Percentiles rank a stretch among this genome's conserved stretches.
Conservation (phyloP, 2,113 vertebrate species). For the Phaetusa simplex region DNA sequence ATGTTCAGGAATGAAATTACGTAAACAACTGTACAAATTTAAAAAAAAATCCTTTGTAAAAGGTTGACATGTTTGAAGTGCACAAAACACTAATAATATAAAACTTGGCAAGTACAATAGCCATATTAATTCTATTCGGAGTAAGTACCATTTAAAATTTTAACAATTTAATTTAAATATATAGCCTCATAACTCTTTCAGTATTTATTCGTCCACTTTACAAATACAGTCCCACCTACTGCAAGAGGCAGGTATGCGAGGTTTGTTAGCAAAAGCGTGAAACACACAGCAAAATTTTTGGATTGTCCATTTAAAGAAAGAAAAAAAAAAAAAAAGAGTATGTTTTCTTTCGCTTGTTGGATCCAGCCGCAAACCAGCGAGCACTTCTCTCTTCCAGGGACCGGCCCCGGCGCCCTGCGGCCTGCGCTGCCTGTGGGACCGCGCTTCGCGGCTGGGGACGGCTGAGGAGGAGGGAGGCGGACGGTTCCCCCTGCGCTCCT, state of each 20-base stretch:
- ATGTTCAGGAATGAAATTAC: background rate
- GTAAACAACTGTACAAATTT: background rate
- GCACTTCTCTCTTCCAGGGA: accelerated
- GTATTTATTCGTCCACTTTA: background rate
- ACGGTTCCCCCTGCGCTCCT: accelerated
- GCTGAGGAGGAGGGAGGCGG: accelerated
- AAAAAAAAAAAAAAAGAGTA: no score
- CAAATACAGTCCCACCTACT: background rate
- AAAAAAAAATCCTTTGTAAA: background rate
- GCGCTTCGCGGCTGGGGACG: no score
- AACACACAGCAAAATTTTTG: accelerated
- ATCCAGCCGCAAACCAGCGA: accelerated
- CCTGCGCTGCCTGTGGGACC: accelerated
- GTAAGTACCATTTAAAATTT: background rate
- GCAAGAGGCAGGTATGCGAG: accelerated
- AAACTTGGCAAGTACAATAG: accelerated
- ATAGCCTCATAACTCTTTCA: accelerated
- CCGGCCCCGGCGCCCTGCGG: accelerated
- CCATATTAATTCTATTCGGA: background rate
- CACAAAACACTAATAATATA: background rate
- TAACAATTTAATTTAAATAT: background rate
- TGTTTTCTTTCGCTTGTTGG: accelerated
- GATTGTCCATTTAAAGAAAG: background rate
- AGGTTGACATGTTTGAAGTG: accelerated
- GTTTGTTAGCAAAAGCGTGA: accelerated